Conservation (phyloP, 2,797 vertebrate species). For the Bucorvus abyssinicus region DNA sequence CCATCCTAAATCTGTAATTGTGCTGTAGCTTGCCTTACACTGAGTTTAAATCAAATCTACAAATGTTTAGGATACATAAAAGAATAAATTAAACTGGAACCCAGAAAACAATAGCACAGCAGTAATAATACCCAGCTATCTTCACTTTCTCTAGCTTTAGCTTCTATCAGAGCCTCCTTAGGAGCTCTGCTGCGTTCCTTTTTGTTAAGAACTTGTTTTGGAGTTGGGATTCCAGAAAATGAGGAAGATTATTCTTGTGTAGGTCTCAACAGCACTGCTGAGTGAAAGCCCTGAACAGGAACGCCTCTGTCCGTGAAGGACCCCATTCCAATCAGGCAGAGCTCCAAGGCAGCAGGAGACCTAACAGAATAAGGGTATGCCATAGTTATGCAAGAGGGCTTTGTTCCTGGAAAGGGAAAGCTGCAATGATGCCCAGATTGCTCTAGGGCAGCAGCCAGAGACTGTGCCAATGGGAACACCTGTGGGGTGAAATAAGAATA, state of each 20-base stretch:
- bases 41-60: neutral
- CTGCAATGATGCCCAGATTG: neutral
- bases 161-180: neutral
- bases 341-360: constrained; percentile 15
- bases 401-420: neutral
- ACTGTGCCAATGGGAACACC: neutral
- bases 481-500: neutral
- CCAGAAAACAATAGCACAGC: neutral
- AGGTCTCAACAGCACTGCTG: neutral
- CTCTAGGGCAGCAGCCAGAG: neutral
- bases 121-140: neutral
- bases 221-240: constrained; percentile 2
- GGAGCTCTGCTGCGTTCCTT: neutral
- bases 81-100: neutral
- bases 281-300: neutral
- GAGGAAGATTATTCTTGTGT: neutral
- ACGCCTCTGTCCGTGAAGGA: neutral
- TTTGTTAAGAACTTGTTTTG: neutral
- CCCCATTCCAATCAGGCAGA: constrained; percentile 1
- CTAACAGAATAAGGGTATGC: neutral
- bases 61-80: neutral
- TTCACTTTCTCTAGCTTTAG: neutral
- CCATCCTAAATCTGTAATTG: neutral
- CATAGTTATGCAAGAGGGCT: neutral
- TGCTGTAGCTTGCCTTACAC: neutral